Percentiles rank a stretch among this genome's conserved stretches.
Evolutionary conservation across 2,113 vertebrate species (phyloP).

Genomic region (Edolisoma coerulescens): DNA sequence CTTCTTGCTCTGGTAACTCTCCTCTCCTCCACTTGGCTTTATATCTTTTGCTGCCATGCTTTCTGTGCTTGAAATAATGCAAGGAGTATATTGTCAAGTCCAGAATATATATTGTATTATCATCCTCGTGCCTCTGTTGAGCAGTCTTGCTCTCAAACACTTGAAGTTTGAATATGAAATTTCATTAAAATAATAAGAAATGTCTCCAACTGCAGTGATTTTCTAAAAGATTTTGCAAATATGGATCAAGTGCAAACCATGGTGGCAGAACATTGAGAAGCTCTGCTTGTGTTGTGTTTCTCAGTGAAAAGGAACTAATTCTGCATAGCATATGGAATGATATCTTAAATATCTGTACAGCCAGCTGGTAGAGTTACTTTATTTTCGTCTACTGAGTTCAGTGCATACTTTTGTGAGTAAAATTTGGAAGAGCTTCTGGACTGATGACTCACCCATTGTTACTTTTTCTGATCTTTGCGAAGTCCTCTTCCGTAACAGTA

Average conservation of each 20-base stretch:
- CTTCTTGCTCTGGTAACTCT: neutral
- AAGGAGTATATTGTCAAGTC: neutral
- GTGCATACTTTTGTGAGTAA: neutral
- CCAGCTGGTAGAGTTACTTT: slow-evolving; percentile 16
- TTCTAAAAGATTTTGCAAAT: neutral
- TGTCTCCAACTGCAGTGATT: neutral
- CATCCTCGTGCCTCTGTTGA: neutral
- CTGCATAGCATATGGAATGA: neutral
- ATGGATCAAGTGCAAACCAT: neutral
- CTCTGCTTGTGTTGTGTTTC: neutral
- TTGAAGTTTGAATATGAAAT: neutral
- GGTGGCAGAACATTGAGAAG: neutral
- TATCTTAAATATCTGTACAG: slow-evolving; percentile 19
- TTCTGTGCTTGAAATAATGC: neutral
- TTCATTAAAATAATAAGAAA: neutral
- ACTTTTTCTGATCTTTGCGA: neutral
- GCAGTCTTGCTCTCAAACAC: neutral
- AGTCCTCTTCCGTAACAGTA: neutral
- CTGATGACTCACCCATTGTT: neutral
- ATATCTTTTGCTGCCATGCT: neutral
- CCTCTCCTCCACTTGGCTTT: neutral
- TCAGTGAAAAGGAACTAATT: neutral
- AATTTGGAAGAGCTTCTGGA: neutral
- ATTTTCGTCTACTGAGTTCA: neutral
- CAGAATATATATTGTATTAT: neutral